Conservation (phyloP, 2,113 vertebrate species). For the Malurus alboscapulatus region DNA sequence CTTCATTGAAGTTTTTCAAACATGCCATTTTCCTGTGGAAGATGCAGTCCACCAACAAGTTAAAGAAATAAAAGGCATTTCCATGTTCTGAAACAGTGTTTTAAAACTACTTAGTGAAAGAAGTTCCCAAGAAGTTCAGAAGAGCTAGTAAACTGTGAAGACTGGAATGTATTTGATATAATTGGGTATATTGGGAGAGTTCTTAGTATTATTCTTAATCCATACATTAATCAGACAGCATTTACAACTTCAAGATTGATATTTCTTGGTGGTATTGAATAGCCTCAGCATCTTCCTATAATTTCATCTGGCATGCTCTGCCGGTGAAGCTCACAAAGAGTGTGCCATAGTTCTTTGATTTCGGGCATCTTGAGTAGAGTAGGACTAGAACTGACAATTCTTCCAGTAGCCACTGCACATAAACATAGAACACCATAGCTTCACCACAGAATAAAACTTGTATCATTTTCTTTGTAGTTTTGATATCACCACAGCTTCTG, state of each 20-base stretch:
- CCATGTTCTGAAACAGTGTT: background rate
- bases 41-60: background rate
- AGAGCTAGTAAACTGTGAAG: background rate
- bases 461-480: background rate
- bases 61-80: background rate
- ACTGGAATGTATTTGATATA: background rate
- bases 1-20: background rate
- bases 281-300: background rate
- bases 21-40: background rate
- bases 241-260: background rate
- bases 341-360: background rate
- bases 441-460: background rate
- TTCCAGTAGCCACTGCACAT: background rate
- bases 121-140: background rate
- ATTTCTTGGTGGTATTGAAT: background rate
- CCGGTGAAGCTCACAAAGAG: background rate
- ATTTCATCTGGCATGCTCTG: background rate
- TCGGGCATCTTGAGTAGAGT: background rate
- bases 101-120: background rate
- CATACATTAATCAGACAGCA: background rate
- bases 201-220: background rate
- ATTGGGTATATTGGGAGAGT: background rate
- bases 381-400: background rate
- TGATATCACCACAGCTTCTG: background rate
- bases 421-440: background rate